Evolutionary conservation across 2,113 vertebrate genomes (phyloP).

Genomic region (Ancistrus triradiatus): DNA sequence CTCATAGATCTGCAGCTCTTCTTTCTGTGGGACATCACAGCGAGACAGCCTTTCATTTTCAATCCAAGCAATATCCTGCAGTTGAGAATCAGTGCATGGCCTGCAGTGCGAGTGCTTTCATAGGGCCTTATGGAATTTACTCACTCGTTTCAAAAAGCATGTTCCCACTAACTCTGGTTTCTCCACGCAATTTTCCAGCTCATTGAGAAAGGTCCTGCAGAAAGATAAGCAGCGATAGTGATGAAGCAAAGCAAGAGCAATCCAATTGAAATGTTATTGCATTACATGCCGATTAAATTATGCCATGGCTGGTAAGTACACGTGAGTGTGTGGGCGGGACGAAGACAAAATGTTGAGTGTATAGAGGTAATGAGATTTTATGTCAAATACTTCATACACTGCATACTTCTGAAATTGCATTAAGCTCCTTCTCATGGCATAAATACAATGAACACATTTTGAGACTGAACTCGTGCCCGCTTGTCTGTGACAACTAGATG

Average conservation of each 20-base stretch:
- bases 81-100: constrained; percentile 14
- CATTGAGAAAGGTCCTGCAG: constrained; percentile 85
- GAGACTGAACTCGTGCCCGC: too few species aligned
- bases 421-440: too few species aligned
- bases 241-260: not conserved
- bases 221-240: not conserved
- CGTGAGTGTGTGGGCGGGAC: too few species aligned
- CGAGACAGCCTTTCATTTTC: constrained; percentile 15
- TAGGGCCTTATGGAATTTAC: constrained; percentile 43
- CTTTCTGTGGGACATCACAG: constrained; percentile 72
- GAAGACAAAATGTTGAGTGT: too few species aligned
- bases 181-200: constrained; percentile 85
- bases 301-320: too few species aligned
- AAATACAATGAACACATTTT: too few species aligned
- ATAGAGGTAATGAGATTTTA: too few species aligned
- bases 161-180: constrained; percentile 85
- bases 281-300: too few species aligned
- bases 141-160: constrained; percentile 92
- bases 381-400: too few species aligned
- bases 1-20: constrained; percentile 92
- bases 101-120: not conserved
- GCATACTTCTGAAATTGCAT: too few species aligned
- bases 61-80: constrained; percentile 12
- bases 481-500: too few species aligned
- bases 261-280: not conserved